phyloP scores from a whole-genome alignment of 2,797 vertebrate species.

The Enteromius viviparus region DNA sequence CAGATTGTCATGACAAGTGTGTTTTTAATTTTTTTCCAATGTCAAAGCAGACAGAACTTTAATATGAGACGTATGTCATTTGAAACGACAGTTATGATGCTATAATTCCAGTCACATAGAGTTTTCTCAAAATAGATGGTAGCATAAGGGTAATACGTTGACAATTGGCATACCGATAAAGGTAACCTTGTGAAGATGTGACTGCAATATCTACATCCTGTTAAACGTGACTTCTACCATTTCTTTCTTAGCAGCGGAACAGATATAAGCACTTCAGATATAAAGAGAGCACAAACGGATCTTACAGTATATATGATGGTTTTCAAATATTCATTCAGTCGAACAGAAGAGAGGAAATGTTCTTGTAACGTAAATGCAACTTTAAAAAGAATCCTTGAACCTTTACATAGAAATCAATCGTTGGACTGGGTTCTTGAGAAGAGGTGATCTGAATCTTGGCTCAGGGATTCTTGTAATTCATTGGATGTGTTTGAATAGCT shows the following conservation, averaged over 20 bases:
- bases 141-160: slow-evolving; percentile 25
- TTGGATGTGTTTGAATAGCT: background rate
- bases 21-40: slow-evolving; percentile 54
- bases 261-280: background rate
- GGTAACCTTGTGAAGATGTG: slow-evolving; percentile 28
- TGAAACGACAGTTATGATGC: slow-evolving; percentile 30
- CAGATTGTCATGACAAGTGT: slow-evolving; percentile 59
- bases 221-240: background rate
- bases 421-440: slow-evolving; percentile 8
- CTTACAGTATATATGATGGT: background rate
- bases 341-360: background rate
- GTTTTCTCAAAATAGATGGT: slow-evolving; percentile 39
- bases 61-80: slow-evolving; percentile 29
- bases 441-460: slow-evolving; percentile 21
- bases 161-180: slow-evolving; percentile 31
- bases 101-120: slow-evolving; percentile 27
- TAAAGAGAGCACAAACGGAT: background rate
- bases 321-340: slow-evolving; percentile 17
- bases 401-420: slow-evolving; percentile 30
- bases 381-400: background rate
- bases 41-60: slow-evolving; percentile 41
- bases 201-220: slow-evolving; percentile 8
- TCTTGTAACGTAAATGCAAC: slow-evolving; percentile 13
- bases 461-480: background rate
- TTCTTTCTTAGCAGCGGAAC: background rate